Percentiles rank a stretch among this genome's conserved stretches.
Conservation (phyloP, 53 echinoderm and acorn worm species). For the Stichopus horrens region DNA sequence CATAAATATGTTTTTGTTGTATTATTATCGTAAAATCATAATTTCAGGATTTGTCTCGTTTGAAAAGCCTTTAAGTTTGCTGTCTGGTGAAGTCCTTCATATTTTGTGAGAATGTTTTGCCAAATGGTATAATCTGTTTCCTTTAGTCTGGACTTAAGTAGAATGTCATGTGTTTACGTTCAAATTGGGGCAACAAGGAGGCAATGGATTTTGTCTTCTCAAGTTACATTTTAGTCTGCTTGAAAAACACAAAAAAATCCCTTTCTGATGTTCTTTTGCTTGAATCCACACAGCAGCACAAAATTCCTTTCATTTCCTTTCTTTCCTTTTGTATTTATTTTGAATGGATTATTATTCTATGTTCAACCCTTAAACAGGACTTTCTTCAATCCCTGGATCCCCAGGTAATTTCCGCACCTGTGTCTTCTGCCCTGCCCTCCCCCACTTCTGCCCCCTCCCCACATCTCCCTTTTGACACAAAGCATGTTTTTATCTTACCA, state of each 20-base stretch:
- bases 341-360: conserved; percentile 2
- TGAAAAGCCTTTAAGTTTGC: no score
- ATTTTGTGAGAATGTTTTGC: no score
- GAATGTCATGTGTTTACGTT: no score
- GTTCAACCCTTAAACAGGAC: conserved; percentile 54
- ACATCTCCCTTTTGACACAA: neutral
- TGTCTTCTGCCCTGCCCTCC: conserved; percentile 9
- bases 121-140: no score
- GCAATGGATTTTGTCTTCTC: no score
- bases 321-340: neutral
- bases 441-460: no score
- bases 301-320: neutral
- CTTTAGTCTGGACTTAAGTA: no score
- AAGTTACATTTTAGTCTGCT: no score
- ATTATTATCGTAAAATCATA: neutral
- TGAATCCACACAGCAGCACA: neutral
- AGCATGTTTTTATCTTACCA: neutral
- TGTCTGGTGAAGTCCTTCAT: no score
- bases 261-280: neutral
- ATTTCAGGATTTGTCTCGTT: neutral
- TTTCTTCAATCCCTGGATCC: conserved; percentile 80
- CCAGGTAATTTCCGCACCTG: conserved; percentile 63
- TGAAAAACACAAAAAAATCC: no score
- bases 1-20: neutral
- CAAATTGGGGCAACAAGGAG: no score